phyloP scores from a whole-genome alignment of 2,888 invertebrate genomes.

The Embidobia sp. region DNA sequence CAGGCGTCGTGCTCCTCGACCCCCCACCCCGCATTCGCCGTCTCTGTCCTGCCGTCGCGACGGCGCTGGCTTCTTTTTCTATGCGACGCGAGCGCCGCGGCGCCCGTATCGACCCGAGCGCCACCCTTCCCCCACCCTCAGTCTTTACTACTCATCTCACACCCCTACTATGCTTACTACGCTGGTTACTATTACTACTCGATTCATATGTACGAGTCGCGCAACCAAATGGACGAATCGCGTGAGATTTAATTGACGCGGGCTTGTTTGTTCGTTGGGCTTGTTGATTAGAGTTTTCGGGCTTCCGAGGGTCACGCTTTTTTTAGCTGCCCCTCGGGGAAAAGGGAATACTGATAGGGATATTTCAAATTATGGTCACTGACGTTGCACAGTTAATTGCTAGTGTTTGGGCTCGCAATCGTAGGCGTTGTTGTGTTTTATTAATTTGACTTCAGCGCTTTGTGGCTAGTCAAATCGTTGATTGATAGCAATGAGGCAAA shows the following conservation, averaged over 20 bases:
- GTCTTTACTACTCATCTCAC: slow-evolving; percentile 51
- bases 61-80: slow-evolving; percentile 67
- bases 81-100: slow-evolving; percentile 71
- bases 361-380: slow-evolving; percentile 14
- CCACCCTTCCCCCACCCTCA: slow-evolving; percentile 60
- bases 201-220: slow-evolving; percentile 68
- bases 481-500: too few relatives aligned
- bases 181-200: slow-evolving; percentile 68
- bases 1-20: slow-evolving; percentile 60
- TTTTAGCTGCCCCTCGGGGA: too few relatives aligned
- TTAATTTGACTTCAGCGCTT: too few relatives aligned
- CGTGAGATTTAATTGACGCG: slow-evolving; percentile 70
- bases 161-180: slow-evolving; percentile 63
- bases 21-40: background rate
- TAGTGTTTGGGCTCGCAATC: background rate
- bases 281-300: slow-evolving; percentile 26
- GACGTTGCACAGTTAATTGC: slow-evolving; percentile 15
- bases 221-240: slow-evolving; percentile 70
- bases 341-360: background rate
- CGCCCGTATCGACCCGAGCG: slow-evolving; percentile 71
- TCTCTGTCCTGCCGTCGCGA: slow-evolving; percentile 29
- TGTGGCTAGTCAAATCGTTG: too few relatives aligned
- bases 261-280: slow-evolving; percentile 29
- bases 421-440: too few relatives aligned
- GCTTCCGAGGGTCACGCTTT: background rate